These are phyloP conservation scores for Zophobas atratus DNA, from an alignment of 1,140 invertebrate genomes.

Conservation along the genomic window DNA sequence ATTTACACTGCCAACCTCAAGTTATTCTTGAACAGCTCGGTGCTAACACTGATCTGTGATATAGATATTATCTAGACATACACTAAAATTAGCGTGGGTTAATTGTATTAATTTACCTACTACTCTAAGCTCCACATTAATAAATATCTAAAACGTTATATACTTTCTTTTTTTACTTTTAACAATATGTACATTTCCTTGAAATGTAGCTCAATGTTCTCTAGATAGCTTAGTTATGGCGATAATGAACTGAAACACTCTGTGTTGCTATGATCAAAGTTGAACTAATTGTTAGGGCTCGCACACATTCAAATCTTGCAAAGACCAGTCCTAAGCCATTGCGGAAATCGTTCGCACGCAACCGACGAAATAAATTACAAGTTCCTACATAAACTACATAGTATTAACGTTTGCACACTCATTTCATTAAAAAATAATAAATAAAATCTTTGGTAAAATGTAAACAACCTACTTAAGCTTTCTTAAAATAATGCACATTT, in stretches of 20 bases:
- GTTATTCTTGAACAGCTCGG: slow-evolving; percentile 51
- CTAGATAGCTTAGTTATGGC: slow-evolving; percentile 38
- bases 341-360: slow-evolving; percentile 32
- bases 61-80: slow-evolving; percentile 61
- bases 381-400: slow-evolving; percentile 56
- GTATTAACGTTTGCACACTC: slow-evolving; percentile 55
- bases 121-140: slow-evolving; percentile 65
- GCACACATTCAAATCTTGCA: slow-evolving; percentile 31
- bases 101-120: slow-evolving; percentile 55
- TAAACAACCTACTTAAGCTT: slow-evolving; percentile 56
- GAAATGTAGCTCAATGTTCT: slow-evolving; percentile 62
- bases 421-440: slow-evolving; percentile 55
- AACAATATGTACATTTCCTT: slow-evolving; percentile 65
- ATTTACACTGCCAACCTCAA: slow-evolving; percentile 48
- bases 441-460: slow-evolving; percentile 61
- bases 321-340: slow-evolving; percentile 29
- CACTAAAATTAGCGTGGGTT: slow-evolving; percentile 58
- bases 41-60: slow-evolving; percentile 61
- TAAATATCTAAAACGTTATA: slow-evolving; percentile 66
- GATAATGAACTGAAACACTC: slow-evolving; percentile 19
- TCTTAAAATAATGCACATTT: slow-evolving; percentile 52
- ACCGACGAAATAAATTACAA: slow-evolving; percentile 28
- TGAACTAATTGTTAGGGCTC: slow-evolving; percentile 33
- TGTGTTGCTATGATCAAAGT: slow-evolving; percentile 14
- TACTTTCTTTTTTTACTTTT: slow-evolving; percentile 57